A percentile compares a stretch with the other conserved stretches of the same genome.
These are phyloP conservation scores for Montipora efflorescens DNA, from an alignment of 64 coral and sea anemone genomes.

Conservation along the genomic window DNA sequence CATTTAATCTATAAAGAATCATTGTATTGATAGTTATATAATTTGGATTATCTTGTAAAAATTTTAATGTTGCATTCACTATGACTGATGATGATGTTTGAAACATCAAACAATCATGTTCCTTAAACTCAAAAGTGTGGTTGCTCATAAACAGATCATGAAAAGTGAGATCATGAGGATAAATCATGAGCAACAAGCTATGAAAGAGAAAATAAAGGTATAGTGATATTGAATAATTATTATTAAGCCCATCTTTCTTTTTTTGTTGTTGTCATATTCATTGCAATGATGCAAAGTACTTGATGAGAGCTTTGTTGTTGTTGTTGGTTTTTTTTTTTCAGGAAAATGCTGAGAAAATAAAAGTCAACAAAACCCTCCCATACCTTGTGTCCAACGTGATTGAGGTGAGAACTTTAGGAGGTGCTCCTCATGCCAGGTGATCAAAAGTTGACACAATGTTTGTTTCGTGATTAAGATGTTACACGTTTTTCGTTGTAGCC, in stretches of 20 bases:
- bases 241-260: not conserved
- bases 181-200: conserved; percentile 98
- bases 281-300: not conserved
- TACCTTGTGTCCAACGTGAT: conserved; percentile 99
- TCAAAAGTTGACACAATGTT: no score
- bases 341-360: conserved; percentile 99
- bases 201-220: conserved; percentile 99
- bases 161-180: conserved; percentile 99
- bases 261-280: not conserved
- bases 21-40: no score
- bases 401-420: conserved; percentile 66
- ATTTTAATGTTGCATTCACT: no score
- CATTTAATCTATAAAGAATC: no score
- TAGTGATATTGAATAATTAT: not conserved
- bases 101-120: no score
- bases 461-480: no score
- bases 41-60: no score
- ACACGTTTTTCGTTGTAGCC: no score
- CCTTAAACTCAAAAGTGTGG: no score
- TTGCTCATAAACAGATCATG: conserved; percentile 81
- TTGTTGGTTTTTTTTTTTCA: conserved; percentile 12
- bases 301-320: not conserved
- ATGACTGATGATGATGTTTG: no score
- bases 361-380: conserved; percentile 99
- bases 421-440: not conserved